Evolutionary conservation across 2,797 vertebrate species (phyloP), one percentile per base, ranked within the genome.

Genomic region (Anguilla pacifica): DNA sequence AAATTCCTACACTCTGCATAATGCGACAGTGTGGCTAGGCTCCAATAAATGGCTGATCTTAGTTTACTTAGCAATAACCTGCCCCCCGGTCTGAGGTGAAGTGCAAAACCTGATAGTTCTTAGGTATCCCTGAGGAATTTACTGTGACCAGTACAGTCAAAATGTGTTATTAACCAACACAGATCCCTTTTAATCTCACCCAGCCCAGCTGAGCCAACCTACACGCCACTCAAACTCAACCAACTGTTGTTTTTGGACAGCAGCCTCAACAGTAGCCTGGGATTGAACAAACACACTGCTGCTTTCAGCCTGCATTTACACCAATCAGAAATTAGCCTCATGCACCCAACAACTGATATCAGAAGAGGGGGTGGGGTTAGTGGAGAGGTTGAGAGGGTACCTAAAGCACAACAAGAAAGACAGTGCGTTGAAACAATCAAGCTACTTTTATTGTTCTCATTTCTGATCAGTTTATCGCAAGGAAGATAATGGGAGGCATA

Each of bases 171-270:
- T 88, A 90, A 89, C 85, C 87, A 89, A 87, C 91, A 89, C 85
- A 89, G 90, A 86, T 86, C 88, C 86, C 28, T 87, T 89, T 91
- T 91, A 86, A 90, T 87, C 85, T 85, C 89, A 77, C 91, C 90
- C 92, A 92, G 91, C 87, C 86, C 74, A 84, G 67, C 87, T 89
- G 84, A 89, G 90, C 39, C 39, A 51, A 51, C 17, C 43, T 49
- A 17, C 25, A 17, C 13, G 43, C 77, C 85, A 87, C 88, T 85
- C 86, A 74, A 84, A 89, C 84, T 88, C 89, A 88, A 89, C 89
- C 85, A 83, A 87, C 84, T 92, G 91, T 92, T 92, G 88, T 90
- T 93, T 88, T 93, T 92, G 91, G 89, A 92, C 49, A 59, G 46
- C 39, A 25, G 43, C 19, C 19, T 49, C 77, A 6, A n/a, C 77